These are phyloP conservation scores for Chrysogorgia sp. DNA, from an alignment of 92 coral and sea anemone species.

Conservation along the genomic window DNA sequence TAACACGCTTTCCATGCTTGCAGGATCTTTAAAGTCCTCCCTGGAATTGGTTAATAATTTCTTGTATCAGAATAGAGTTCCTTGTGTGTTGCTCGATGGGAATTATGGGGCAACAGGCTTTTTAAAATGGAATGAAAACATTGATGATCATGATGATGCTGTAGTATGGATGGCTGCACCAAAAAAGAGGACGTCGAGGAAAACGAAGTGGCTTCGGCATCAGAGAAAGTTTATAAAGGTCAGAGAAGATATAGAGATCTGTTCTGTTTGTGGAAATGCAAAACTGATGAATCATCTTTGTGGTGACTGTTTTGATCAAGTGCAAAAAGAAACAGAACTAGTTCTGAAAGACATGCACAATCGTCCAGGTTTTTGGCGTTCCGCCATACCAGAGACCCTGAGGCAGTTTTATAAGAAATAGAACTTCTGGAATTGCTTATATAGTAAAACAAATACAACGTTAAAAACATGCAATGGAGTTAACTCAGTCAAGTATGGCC, in stretches of 20 bases:
- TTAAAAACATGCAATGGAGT: not conserved
- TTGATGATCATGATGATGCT: conserved; percentile 34
- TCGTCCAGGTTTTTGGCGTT: conserved; percentile 73
- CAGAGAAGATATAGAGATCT: conserved; percentile 89
- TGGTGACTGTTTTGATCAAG: conserved; percentile 77
- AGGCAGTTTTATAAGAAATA: conserved; percentile 52
- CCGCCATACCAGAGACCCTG: conserved; percentile 76
- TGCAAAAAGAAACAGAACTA: conserved; percentile 64
- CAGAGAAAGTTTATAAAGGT: conserved; percentile 93
- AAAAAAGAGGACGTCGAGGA: conserved; percentile 86
- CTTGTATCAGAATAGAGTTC: not conserved
- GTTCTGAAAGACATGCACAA: conserved; percentile 59
- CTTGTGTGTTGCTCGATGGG: not conserved
- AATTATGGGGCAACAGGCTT: not conserved
- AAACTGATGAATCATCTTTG: conserved; percentile 86
- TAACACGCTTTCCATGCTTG: conserved; percentile 20
- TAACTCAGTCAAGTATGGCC: conserved; percentile 2
- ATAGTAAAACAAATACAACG: not conserved
- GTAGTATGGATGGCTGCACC: conserved; percentile 94
- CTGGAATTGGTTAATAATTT: not conserved
- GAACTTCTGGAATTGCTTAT: not conserved
- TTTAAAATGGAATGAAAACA: not conserved
- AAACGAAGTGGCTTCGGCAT: conserved; percentile 82
- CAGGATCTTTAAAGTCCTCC: conserved; percentile 6
- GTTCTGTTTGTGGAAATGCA: conserved; percentile 84